These are phyloP conservation scores for Bugula neritina DNA, from an alignment of 2,888 invertebrate species.

Conservation along the genomic window DNA sequence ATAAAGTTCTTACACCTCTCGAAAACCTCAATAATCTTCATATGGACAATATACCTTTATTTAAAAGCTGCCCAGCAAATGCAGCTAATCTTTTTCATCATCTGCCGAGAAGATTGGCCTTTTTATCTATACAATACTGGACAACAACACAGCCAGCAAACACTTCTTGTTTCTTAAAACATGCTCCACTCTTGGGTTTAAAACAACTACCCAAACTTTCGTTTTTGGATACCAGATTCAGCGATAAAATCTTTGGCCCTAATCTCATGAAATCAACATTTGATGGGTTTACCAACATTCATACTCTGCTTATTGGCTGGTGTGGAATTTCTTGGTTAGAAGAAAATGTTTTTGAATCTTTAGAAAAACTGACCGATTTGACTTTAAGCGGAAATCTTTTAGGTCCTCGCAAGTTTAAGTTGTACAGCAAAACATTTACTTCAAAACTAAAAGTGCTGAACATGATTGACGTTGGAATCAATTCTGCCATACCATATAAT, in stretches of 20 bases:
- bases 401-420: neutral
- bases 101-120: neutral
- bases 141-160: neutral
- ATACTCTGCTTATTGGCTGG: neutral
- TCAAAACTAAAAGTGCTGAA: neutral
- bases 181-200: neutral
- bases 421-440: neutral
- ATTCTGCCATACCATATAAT: neutral
- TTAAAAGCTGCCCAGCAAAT: slow-evolving; percentile 3
- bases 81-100: neutral
- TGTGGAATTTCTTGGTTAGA: neutral
- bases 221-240: neutral
- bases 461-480: neutral
- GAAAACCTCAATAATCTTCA: neutral
- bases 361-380: neutral
- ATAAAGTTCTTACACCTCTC: neutral
- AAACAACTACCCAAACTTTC: neutral
- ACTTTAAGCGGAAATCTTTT: neutral
- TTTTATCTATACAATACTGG: neutral
- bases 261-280: neutral
- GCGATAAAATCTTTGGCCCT: slow-evolving; percentile 21
- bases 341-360: neutral
- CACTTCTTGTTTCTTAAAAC: neutral
- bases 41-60: neutral
- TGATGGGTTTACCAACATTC: neutral